A percentile compares a stretch with the other conserved stretches of the same genome.
Conservation (phyloP, 2,888 invertebrate genomes). For the Taenaris catops region DNA sequence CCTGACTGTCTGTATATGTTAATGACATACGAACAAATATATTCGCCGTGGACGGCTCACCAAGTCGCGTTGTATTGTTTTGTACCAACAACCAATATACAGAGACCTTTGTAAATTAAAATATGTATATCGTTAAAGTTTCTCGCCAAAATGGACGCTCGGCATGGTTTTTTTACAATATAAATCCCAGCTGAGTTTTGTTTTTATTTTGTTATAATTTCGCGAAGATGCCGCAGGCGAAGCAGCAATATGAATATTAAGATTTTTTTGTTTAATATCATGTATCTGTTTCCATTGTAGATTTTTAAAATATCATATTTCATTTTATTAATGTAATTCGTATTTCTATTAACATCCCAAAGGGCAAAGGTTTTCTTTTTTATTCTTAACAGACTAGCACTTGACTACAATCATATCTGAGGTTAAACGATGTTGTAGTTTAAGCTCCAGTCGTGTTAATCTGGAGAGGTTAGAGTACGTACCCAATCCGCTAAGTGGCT, state of each 20-base stretch:
- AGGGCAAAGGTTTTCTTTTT: too few relatives aligned
- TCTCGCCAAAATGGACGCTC: slow-evolving; percentile 34
- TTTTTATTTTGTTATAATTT: slow-evolving; percentile 76
- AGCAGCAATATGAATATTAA: slow-evolving; percentile 66
- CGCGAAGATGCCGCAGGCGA: slow-evolving; percentile 65
- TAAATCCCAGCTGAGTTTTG: slow-evolving; percentile 54
- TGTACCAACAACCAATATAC: slow-evolving; percentile 32
- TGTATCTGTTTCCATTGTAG: slow-evolving; percentile 35
- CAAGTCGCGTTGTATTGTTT: slow-evolving; percentile 49
- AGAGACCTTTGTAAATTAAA: slow-evolving; percentile 25
- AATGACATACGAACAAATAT: slow-evolving; percentile 65
- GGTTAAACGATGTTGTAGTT: too few relatives aligned
- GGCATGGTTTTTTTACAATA: slow-evolving; percentile 50
- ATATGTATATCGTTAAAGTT: slow-evolving; percentile 16
- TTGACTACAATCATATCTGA: too few relatives aligned
- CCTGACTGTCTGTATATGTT: slow-evolving; percentile 54
- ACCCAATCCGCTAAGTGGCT: too few relatives aligned
- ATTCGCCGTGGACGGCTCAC: slow-evolving; percentile 42
- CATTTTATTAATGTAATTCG: too few relatives aligned
- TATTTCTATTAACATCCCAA: too few relatives aligned
- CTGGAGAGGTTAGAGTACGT: too few relatives aligned
- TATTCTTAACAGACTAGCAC: too few relatives aligned
- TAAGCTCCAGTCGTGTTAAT: too few relatives aligned
- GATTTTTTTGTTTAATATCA: slow-evolving; percentile 45
- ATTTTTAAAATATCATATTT: too few relatives aligned